Conservation (phyloP, 1,140 invertebrate genomes). For the Eciton burchellii region DNA sequence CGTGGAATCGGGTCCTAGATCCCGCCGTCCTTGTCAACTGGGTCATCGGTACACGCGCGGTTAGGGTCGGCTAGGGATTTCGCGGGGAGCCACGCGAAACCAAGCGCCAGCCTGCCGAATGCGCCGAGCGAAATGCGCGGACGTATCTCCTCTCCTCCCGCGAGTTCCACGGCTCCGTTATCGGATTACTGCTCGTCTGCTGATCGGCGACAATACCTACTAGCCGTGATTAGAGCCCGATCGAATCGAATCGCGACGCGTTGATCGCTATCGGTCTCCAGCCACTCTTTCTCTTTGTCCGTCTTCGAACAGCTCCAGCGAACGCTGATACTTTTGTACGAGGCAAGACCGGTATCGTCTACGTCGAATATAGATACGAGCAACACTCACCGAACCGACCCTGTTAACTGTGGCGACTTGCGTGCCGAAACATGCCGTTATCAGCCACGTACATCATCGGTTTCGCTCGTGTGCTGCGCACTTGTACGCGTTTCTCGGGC, state of each 20-base stretch:
- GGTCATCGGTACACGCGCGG: constrained; percentile 63
- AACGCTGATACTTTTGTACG: not conserved
- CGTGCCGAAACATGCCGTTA: constrained; percentile 42
- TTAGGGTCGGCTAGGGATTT: constrained; percentile 10
- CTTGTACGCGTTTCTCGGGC: constrained; percentile 27
- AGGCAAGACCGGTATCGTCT: too few species aligned
- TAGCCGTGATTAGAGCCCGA: too few species aligned
- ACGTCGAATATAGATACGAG: not conserved
- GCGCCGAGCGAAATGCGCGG: not conserved
- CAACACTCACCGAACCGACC: not conserved
- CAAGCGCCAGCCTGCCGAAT: not conserved
- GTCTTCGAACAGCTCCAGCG: too few species aligned
- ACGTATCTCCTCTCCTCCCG: too few species aligned
- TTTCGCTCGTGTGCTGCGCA: constrained; percentile 22
- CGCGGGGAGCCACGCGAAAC: not conserved
- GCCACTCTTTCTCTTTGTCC: too few species aligned
- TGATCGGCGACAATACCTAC: too few species aligned
- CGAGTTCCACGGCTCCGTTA: too few species aligned
- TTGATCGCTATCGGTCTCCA: too few species aligned
- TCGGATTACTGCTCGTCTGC: too few species aligned
- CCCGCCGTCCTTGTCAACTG: constrained; percentile 57
- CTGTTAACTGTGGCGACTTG: constrained; percentile 3
- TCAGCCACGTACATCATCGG: not conserved
- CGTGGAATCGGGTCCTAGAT: constrained; percentile 61
- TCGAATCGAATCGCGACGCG: too few species aligned